Evolutionary conservation across 2,888 invertebrate species (phyloP), one percentile per base, ranked within the genome.

Genomic region (Carabus problematicus): DNA sequence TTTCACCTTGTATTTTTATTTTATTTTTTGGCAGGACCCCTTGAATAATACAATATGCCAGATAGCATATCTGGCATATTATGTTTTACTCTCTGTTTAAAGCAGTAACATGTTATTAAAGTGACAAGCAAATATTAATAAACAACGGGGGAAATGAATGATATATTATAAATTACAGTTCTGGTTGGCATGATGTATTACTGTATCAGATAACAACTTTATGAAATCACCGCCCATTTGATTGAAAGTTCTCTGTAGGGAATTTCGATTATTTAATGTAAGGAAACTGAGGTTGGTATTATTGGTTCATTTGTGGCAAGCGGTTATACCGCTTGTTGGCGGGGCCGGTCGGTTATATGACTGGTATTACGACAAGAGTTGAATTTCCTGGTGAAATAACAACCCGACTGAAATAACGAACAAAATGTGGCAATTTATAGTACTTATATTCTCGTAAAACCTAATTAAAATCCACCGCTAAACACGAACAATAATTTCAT

Each of bases 401-500:
- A 29, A 29, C 29, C 29, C 2, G 29, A 29, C 29, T 29, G 56
- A 56, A 39, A 56, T 40, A 56, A 39, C 19, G 56, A 39, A 39
- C 60, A 67, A 60, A 60, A 67, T 60, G 60, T 67, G 67, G 60
- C 67, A 67, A 67, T 67, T 67, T 67, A 52, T 60, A 60, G 67
- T 42, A 67, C 67, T 67, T 67, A 67, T 60, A 52, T 60, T 67
- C 67, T 60, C 67, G 60, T 67, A 67, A 67, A 67, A 67, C 41
- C 60, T 67, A 67, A 67, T 67, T 67, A 67, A 67, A 67, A 67
- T 67, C 67, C 54, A 52, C 59, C 67, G 29, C 39, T 54, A 60
- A 60, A 60, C 67, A 67, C 67, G 67, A 67, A 67, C 67, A 60
- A 67, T 60, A 67, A 67, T 60, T 60, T 67, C 67, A 67, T 67